Base-by-base conservation (phyloP, 2,888 invertebrate species). In the Scaptomyza reducta region DNA sequence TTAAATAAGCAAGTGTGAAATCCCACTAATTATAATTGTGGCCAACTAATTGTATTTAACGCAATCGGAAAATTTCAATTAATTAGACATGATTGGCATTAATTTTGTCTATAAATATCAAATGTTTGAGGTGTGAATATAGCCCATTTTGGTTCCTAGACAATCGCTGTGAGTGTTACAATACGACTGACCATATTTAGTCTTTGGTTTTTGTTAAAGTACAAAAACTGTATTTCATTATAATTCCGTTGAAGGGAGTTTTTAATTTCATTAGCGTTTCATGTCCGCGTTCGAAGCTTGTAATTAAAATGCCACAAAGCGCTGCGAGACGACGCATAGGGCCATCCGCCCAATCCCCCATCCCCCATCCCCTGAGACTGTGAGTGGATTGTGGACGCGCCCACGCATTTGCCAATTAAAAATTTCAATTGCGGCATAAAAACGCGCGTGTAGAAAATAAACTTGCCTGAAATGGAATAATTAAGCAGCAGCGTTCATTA, bases 301-400 rank as follows among this genome's bases (percentile, higher is more conserved):
- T 82, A 88, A 86, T 82, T 82, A 88, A 87, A 82, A 87, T 83
- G 87, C 84, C 88, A 77, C 87, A 88, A 87, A 88, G 87, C 77
- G 69, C 59, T 53, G 65, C 46, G 70, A 51, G 70, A 61, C 74
- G 58, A 55, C 76, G 76, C 64, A 60, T 38, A 38, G 64, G 33
- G 54, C n/a, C 42, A 51, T 16, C 38, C 46, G 46, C 67, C 33
- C 53, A 46, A 56, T 35, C 22, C 18, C 44, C 25, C 18, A 56
- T 35, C 22, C 18, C 44, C 25, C 18, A 18, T 3, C 50, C 13
- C 47, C 45, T 14, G 56, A 58, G 58, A 73, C 77, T 59, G 65
- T 65, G 71, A 87, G 80, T 79, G 88, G 71, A 85, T 87, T 87
- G 88, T 86, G 87, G 88, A 76, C 87, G 81, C 88, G 80, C 88